Base-by-base conservation (phyloP, 2,888 invertebrate genomes). In the Caenorhabditis imperialis region DNA sequence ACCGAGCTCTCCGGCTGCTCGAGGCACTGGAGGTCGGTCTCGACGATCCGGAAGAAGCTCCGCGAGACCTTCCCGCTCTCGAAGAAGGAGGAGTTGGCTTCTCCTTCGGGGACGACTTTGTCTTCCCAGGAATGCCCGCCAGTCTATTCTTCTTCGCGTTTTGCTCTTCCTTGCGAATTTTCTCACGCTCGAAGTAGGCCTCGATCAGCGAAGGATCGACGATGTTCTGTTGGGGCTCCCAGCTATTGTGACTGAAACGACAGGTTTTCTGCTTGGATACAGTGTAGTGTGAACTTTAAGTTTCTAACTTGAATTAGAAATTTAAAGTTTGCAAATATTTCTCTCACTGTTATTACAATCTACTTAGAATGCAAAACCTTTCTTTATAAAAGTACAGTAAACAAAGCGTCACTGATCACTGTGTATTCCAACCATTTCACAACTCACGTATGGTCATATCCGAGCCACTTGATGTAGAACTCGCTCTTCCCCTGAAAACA, bases 211-310 rank as follows among this genome's bases (percentile, higher is more conserved):
- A 8, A 7, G 30, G 27, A 30, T 73, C 73, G 27, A 67, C 35
- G 1, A 73, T 57, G 23, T 73, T 73, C 7, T 54, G 38, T 14
- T 65, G 18, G 22, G 73, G 73, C 35, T 73, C 73, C 73, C 73
- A 73, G 14, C 55, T 73, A 55, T 73, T 73, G 44, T 65, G 55
- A 1, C 72, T 72, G 53, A 47, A 72, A 71, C n/a, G n/a, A n/a
- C n/a, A n/a, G n/a, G n/a, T n/a, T n/a, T n/a, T n/a, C n/a, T n/a
- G n/a, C n/a, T n/a, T n/a, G n/a, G n/a, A n/a, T n/a, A n/a, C n/a
- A n/a, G n/a, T n/a, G n/a, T n/a, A n/a, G n/a, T n/a, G n/a, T n/a
- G n/a, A n/a, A n/a, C n/a, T n/a, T n/a, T n/a, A n/a, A n/a, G n/a
- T n/a, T n/a, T n/a, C n/a, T n/a, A n/a, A n/a, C n/a, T n/a, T n/a